Evolutionary conservation across 2,797 vertebrate species (phyloP), one percentile per base, ranked within the genome.

Genomic region (Australoheros facetus): DNA sequence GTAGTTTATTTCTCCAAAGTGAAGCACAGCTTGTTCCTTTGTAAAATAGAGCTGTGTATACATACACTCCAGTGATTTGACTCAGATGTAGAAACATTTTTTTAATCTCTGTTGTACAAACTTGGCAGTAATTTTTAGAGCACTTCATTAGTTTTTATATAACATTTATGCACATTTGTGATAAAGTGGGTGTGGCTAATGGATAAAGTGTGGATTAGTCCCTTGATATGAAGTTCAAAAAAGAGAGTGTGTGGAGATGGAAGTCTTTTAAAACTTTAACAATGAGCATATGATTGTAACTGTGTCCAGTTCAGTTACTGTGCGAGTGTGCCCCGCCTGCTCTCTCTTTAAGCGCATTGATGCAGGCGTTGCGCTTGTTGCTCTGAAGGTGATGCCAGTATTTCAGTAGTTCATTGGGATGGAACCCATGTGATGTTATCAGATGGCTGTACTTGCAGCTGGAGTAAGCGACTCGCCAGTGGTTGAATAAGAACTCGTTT

Each of bases 371-470:
- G 95, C 94, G 96, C 95, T 98, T 99, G 94, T 98, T 98, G 93
- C 94, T 97, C 95, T 99, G 98, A 75, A 99, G 94, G 88, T 99
- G 97, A 85, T 97, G 95, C 98, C 98, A 99, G 93, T 97, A 98
- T 91, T 97, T 98, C 59, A 99, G 95, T 88, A 99, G 91, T 90
- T 99, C 98, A 13, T 96, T 96, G 58, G 98, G 98, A 54, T 97
- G 96, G 92, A 99, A 98, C 88, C 98, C 96, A 91, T 99, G 98
- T 71, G 98, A 99, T 78, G 98, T 99, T 93, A 99, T 98, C 84
- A 99, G 95, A 87, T 98, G 97, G 88, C 97, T 99, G 88, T 99
- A 99, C 95, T 97, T 98, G 96, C 98, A 99, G 95, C 97, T 98
- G 90, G 97, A 98, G 78, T 99, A 99, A 85, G 97, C 96, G 88